These are phyloP conservation scores for Oostethus manadensis DNA, from an alignment of 2,113 vertebrate genomes.

Conservation along the genomic window DNA sequence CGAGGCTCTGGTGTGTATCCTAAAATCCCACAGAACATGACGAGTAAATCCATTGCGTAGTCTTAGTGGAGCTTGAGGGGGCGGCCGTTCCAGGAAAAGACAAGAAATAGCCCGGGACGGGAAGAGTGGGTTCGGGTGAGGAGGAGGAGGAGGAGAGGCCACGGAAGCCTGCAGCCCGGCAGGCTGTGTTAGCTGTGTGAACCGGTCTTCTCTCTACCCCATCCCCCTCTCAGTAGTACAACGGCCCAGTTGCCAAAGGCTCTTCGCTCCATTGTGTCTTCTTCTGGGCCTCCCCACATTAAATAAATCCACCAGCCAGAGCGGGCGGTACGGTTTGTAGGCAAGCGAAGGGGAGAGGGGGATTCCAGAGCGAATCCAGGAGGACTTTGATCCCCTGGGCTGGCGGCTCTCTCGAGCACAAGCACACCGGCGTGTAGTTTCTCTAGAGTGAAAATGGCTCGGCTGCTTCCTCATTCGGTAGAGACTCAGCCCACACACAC, in stretches of 20 bases:
- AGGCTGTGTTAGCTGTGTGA: slow-evolving; percentile 74
- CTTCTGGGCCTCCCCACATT: slow-evolving; percentile 58
- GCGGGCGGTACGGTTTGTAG: slow-evolving; percentile 20
- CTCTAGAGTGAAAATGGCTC: slow-evolving; percentile 79
- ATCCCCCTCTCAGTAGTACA: slow-evolving; percentile 76
- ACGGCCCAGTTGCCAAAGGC: slow-evolving; percentile 77
- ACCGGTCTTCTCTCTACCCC: slow-evolving; percentile 74
- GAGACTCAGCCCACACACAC: slow-evolving; percentile 68
- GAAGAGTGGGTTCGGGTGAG: slow-evolving; percentile 41
- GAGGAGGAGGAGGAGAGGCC: slow-evolving; percentile 43
- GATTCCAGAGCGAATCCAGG: slow-evolving; percentile 35
- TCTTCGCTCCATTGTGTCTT: slow-evolving; percentile 75
- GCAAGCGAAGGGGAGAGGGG: slow-evolving; percentile 4
- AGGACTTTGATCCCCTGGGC: slow-evolving; percentile 46
- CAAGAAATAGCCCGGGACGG: slow-evolving; percentile 43
- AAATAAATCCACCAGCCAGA: slow-evolving; percentile 48
- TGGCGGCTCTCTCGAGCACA: slow-evolving; percentile 29
- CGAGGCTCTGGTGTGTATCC: slow-evolving; percentile 47
- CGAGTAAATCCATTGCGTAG: slow-evolving; percentile 52
- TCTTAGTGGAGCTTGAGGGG: slow-evolving; percentile 39
- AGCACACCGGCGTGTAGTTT: slow-evolving; percentile 67
- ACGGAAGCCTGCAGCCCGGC: slow-evolving; percentile 65
- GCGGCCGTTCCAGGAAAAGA: slow-evolving; percentile 46
- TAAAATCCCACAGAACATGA: slow-evolving; percentile 55
- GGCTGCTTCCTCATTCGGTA: slow-evolving; percentile 76